phyloP scores from a whole-genome alignment of 1,140 invertebrate genomes.

The Scaptomyza hsui region DNA sequence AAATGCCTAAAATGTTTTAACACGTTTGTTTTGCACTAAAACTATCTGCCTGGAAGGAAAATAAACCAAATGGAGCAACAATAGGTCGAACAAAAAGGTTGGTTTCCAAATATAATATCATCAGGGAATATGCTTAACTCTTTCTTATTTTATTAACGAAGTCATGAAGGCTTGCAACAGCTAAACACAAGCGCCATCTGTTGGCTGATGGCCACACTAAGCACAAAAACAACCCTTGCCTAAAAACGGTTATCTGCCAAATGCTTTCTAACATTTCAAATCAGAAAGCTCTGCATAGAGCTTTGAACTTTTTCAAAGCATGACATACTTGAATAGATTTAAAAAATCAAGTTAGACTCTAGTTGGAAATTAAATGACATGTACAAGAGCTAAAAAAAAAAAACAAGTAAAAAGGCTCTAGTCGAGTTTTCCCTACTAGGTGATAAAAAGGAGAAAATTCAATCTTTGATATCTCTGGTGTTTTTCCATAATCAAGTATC shows the following conservation, averaged over 20 bases:
- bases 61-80: not conserved
- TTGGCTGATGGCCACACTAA: constrained; percentile 22
- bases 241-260: constrained; percentile 21
- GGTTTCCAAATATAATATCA: constrained; percentile 9
- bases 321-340: constrained; percentile 17
- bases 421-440: too few relatives aligned
- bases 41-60: not conserved
- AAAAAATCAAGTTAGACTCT: constrained; percentile 39
- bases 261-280: constrained; percentile 78
- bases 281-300: constrained; percentile 56
- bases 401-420: too few relatives aligned
- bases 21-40: constrained; percentile 48
- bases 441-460: too few relatives aligned
- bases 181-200: constrained; percentile 51
- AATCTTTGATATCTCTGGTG: too few relatives aligned
- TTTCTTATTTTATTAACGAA: too few relatives aligned
- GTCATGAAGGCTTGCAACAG: not conserved
- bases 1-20: constrained; percentile 57
- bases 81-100: not conserved
- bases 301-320: constrained; percentile 39
- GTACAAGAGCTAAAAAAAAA: too few relatives aligned
- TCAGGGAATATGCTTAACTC: not conserved
- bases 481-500: too few relatives aligned
- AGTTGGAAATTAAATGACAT: constrained; percentile 12
- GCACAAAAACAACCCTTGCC: constrained; percentile 33